phyloP scores from a whole-genome alignment of 2,888 invertebrate species.

The Drosophila kanekoi region DNA sequence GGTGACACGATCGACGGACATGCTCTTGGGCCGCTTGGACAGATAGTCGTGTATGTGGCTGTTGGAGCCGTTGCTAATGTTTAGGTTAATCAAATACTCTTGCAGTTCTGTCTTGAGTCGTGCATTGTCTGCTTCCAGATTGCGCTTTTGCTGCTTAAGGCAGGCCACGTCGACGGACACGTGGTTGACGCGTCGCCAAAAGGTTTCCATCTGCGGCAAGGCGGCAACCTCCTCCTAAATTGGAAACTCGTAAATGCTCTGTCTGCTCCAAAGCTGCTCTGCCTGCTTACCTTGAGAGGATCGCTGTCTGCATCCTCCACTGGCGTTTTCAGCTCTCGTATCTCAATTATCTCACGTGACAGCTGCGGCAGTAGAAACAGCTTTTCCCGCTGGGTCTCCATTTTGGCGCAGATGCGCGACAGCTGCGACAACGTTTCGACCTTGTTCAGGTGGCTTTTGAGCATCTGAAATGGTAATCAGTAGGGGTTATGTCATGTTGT shows the following conservation, averaged over 20 bases:
- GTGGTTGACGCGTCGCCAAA: conserved; percentile 88
- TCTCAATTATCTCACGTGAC: conserved; percentile 69
- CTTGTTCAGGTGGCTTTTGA: conserved; percentile 87
- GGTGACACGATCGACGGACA: conserved; percentile 83
- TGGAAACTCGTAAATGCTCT: background rate
- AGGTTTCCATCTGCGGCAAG: conserved; percentile 89
- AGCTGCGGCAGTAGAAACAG: conserved; percentile 83
- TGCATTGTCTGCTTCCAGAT: conserved; percentile 87
- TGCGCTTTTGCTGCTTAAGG: conserved; percentile 83
- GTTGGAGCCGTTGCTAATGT: conserved; percentile 85
- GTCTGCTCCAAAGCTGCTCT: background rate
- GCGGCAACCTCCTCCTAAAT: conserved; percentile 86
- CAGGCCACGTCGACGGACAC: conserved; percentile 86
- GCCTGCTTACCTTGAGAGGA: conserved; percentile 52
- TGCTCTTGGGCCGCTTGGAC: conserved; percentile 82
- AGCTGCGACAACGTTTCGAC: conserved; percentile 88
- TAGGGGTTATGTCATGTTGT: background rate
- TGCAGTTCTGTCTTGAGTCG: conserved; percentile 88
- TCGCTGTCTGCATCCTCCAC: conserved; percentile 61
- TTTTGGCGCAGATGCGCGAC: conserved; percentile 88
- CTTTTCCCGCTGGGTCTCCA: conserved; percentile 88
- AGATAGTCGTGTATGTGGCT: conserved; percentile 81
- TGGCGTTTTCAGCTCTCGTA: conserved; percentile 73
- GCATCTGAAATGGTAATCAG: conserved; percentile 79
- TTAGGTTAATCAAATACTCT: conserved; percentile 87